A percentile compares a stretch with the other conserved stretches of the same genome.
These are phyloP conservation scores for Zaprionus camerounensis DNA, from an alignment of 1,140 invertebrate genomes.

Conservation along the genomic window DNA sequence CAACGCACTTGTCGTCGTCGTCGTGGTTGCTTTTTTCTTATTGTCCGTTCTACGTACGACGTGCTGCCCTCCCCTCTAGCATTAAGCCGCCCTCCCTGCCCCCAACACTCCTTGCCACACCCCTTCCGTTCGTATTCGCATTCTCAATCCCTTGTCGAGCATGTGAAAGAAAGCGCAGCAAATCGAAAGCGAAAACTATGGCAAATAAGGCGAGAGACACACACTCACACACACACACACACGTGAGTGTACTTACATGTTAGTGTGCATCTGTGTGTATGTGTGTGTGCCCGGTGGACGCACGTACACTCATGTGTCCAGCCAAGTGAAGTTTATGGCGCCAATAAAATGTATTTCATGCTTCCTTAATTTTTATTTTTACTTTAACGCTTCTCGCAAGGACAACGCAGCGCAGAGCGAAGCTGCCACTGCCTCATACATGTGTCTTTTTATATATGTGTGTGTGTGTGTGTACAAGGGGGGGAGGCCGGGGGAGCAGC, in stretches of 20 bases:
- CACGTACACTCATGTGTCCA: conserved; percentile 83
- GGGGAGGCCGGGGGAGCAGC: background rate
- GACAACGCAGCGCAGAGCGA: conserved; percentile 28
- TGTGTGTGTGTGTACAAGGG: background rate
- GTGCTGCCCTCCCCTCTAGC: background rate
- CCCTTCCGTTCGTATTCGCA: background rate
- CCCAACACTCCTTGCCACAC: background rate
- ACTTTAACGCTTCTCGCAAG: conserved; percentile 78
- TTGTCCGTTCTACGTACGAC: conserved; percentile 34
- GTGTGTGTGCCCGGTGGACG: conserved; percentile 46
- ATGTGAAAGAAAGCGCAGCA: conserved; percentile 74
- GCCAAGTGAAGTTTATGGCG: conserved; percentile 84
- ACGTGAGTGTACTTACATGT: conserved; percentile 26
- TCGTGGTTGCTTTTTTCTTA: conserved; percentile 34
- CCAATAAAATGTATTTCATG: conserved; percentile 85
- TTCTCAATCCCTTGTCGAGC: conserved; percentile 15
- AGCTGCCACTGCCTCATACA: background rate
- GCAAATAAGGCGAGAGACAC: conserved; percentile 52
- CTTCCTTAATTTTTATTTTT: conserved; percentile 84
- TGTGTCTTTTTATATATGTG: background rate
- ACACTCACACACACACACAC: conserved; percentile 12
- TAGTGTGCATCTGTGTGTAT: conserved; percentile 10
- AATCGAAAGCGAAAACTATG: conserved; percentile 81
- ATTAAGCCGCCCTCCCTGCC: background rate
- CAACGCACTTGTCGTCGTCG: conserved; percentile 60